Percentiles rank a stretch among this genome's conserved stretches.
These are phyloP conservation scores for Takifugu flavidus DNA, from an alignment of 2,113 vertebrate species.

Conservation along the genomic window DNA sequence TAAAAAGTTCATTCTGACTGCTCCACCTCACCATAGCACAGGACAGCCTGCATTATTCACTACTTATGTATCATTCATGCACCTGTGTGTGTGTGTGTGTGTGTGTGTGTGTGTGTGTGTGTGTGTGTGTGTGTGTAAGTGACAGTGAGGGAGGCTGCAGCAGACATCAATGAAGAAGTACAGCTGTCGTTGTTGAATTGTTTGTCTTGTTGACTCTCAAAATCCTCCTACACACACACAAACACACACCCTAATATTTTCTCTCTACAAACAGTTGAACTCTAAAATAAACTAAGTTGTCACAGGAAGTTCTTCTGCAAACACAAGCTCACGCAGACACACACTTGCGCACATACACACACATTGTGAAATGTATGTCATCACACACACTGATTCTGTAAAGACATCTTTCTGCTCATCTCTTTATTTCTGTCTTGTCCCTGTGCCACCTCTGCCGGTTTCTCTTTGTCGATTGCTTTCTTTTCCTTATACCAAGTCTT, in stretches of 20 bases:
- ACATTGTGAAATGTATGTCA: conserved; percentile 3
- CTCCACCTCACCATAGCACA: conserved; percentile 33
- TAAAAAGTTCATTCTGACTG: conserved; percentile 54
- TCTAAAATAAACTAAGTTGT: conserved; percentile 21
- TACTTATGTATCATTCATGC: conserved; percentile 63
- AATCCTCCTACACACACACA: conserved; percentile 23
- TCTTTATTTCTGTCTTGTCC: neutral
- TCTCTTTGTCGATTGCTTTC: conserved; percentile 41
- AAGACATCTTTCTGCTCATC: neutral
- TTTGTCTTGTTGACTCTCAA: conserved; percentile 1
- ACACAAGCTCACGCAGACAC: neutral
- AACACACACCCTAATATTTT: conserved; percentile 15
- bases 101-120: conserved; percentile 18
- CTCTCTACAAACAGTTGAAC: conserved; percentile 12
- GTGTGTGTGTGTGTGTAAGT: conserved; percentile 12
- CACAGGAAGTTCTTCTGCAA: neutral
- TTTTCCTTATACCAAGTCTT: conserved; percentile 14
- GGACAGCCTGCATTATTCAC: conserved; percentile 61
- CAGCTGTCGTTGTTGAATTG: conserved; percentile 29
- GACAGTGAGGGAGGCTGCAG: conserved; percentile 7
- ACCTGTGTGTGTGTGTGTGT: conserved; percentile 14
- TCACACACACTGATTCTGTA: conserved; percentile 12
- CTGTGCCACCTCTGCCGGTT: neutral
- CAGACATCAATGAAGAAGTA: conserved; percentile 15
- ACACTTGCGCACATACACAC: neutral